Evolutionary conservation across 2,113 vertebrate genomes (phyloP).

Genomic region (Acanthisitta chloris): DNA sequence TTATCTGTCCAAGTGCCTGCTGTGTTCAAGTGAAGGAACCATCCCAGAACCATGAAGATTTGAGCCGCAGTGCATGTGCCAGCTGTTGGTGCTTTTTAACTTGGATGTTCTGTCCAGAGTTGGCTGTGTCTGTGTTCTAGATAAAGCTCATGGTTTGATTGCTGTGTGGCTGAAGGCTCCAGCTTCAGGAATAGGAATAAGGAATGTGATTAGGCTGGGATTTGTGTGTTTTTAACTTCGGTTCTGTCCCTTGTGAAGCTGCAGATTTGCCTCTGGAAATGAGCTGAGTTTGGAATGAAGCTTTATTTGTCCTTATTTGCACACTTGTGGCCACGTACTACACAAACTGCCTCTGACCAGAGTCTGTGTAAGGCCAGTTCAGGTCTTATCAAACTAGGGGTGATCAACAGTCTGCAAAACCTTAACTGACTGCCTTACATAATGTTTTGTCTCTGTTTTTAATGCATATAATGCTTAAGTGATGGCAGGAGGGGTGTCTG

Average conservation of each 20-base stretch:
- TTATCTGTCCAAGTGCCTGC: not conserved
- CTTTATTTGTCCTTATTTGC: not conserved
- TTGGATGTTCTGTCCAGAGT: not conserved
- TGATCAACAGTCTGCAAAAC: not conserved
- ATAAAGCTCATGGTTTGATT: not conserved
- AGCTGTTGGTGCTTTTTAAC: not conserved
- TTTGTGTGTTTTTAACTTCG: not conserved
- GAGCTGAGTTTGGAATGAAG: not conserved
- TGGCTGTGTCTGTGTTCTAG: not conserved
- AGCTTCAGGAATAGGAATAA: not conserved
- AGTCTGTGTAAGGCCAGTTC: not conserved
- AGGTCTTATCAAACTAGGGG: not conserved
- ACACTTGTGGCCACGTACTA: not conserved
- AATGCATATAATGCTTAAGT: not conserved
- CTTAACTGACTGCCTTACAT: accelerated
- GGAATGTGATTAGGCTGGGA: not conserved
- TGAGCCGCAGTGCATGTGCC: not conserved
- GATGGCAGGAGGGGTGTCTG: not conserved
- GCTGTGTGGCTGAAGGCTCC: not conserved
- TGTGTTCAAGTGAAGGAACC: not conserved
- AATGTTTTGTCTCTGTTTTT: not conserved
- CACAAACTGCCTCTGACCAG: not conserved
- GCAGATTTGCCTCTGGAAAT: not conserved
- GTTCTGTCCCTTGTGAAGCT: not conserved
- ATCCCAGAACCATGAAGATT: not conserved